phyloP scores from a whole-genome alignment of 1,140 invertebrate genomes.

The Homalodisca vitripennis region DNA sequence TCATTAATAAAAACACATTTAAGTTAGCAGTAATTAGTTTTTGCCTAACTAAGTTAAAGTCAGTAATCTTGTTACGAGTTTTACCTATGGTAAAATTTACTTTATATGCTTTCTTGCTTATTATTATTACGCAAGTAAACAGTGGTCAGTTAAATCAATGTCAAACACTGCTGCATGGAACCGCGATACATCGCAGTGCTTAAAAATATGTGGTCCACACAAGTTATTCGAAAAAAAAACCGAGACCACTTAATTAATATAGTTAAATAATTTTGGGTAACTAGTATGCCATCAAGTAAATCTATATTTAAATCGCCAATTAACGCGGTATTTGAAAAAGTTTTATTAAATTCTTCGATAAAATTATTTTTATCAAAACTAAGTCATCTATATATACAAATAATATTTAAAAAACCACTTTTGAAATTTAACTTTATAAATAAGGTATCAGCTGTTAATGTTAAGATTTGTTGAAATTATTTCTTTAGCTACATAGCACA shows the following conservation, averaged over 20 bases:
- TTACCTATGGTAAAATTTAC: not conserved
- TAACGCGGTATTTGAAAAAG: not conserved
- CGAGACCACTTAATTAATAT: not conserved
- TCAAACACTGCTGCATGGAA: not conserved
- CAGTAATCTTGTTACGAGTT: not conserved
- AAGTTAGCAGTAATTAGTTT: not conserved
- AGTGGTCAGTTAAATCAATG: constrained; percentile 14
- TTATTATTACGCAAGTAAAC: not conserved
- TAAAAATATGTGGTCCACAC: constrained; percentile 2
- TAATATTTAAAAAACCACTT: not conserved
- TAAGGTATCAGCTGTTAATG: not conserved
- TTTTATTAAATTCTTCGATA: not conserved
- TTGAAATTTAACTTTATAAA: not conserved
- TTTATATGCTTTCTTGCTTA: not conserved
- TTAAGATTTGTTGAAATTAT: not conserved
- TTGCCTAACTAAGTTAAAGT: not conserved
- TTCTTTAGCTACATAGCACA: not conserved
- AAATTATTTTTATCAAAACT: not conserved
- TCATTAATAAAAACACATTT: not conserved
- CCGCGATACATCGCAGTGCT: not conserved
- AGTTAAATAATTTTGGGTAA: constrained; percentile 9
- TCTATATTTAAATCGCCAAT: constrained; percentile 27
- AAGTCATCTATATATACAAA: not conserved
- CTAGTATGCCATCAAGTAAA: not conserved
- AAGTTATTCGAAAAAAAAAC: not conserved